Conservation (phyloP, 2,113 vertebrate species). For the Regulus satrapa region DNA sequence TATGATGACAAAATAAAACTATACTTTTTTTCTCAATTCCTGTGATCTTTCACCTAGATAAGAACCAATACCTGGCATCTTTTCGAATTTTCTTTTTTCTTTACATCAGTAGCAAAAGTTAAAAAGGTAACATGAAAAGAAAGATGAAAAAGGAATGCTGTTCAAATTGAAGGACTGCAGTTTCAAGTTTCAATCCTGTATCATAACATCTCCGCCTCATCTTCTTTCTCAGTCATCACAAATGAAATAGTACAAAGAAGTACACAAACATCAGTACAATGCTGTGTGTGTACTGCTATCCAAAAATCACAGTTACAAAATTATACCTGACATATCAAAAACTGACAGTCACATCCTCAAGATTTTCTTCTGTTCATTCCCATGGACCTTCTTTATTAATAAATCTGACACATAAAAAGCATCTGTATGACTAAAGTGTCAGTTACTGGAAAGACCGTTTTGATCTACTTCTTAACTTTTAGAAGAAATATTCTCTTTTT, state of each 20-base stretch:
- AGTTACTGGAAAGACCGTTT: constrained; percentile 94
- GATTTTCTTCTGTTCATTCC: constrained; percentile 82
- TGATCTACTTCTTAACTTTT: constrained; percentile 94
- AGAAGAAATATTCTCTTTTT: constrained; percentile 97
- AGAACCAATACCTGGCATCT: constrained; percentile 80
- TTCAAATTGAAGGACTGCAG: constrained; percentile 83
- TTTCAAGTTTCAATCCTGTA: constrained; percentile 82
- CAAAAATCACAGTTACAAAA: constrained; percentile 93
- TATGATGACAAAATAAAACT: constrained; percentile 70
- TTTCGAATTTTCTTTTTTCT: constrained; percentile 76
- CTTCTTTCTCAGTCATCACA: constrained; percentile 77
- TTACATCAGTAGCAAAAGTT: constrained; percentile 83
- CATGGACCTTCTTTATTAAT: constrained; percentile 97
- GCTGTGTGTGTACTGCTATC: constrained; percentile 81
- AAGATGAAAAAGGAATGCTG: constrained; percentile 83
- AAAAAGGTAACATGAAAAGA: constrained; percentile 85
- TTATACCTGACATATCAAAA: constrained; percentile 98
- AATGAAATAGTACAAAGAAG: constrained; percentile 80
- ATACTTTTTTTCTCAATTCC: constrained; percentile 70
- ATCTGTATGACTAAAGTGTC: constrained; percentile 92
- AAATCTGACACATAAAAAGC: constrained; percentile 98
- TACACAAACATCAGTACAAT: constrained; percentile 82
- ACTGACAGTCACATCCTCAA: constrained; percentile 80
- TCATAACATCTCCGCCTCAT: constrained; percentile 81
- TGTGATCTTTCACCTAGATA: constrained; percentile 80